Evolutionary conservation across 2,797 vertebrate genomes (phyloP).

Genomic region (Etheostoma perlongum): DNA sequence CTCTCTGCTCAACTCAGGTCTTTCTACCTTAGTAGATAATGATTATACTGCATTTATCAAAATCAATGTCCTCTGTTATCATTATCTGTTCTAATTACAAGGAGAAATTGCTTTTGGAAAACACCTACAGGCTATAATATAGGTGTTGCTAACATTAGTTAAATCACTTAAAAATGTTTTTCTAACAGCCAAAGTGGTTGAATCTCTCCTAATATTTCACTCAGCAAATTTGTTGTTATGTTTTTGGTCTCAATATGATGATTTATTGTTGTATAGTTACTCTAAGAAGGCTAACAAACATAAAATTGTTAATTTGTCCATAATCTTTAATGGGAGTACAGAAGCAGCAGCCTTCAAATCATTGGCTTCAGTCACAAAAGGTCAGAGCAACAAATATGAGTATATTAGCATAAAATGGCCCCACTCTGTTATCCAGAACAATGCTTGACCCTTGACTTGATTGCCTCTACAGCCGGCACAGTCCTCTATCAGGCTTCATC

Average conservation of each 20-base stretch:
- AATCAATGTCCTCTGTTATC: not conserved
- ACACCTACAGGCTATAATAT: not conserved
- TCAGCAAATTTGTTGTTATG: no score
- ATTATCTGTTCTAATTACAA: not conserved
- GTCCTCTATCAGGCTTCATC: not conserved
- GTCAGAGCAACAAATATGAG: no score
- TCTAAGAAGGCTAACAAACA: not conserved
- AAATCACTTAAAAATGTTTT: no score
- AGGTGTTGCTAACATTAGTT: no score
- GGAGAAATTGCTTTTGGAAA: not conserved
- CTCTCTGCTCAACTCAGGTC: no score
- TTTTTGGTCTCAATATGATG: not conserved
- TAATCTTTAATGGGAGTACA: not conserved
- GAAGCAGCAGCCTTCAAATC: not conserved
- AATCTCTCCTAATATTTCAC: no score
- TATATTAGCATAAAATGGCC: not conserved
- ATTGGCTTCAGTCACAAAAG: not conserved
- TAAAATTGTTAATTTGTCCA: not conserved
- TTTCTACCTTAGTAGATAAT: no score
- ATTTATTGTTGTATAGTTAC: not conserved
- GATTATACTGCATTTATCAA: not conserved
- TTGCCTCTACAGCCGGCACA: not conserved
- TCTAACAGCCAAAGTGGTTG: no score
- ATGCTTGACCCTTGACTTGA: not conserved
- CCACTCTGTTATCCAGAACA: not conserved